Base-by-base conservation (phyloP, 2,797 vertebrate species). In the Microhierax caerulescens region DNA sequence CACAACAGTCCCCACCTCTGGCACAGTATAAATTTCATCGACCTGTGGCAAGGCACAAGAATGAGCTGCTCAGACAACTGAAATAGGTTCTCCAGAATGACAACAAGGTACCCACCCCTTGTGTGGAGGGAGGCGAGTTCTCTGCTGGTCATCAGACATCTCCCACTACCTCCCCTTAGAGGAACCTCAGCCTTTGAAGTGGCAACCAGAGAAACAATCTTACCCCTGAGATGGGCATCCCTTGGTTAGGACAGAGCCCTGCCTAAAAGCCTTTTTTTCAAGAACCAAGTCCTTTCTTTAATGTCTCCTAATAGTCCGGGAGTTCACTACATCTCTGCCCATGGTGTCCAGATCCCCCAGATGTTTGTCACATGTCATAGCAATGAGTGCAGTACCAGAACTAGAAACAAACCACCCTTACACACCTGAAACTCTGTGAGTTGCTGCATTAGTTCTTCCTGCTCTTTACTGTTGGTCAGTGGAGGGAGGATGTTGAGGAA, bases 401-500 rank as follows among this genome's bases (percentile, higher is more conserved):
- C 30, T 36, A 27, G 36, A 92, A 94, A 51, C 27, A 67, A 93
- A 68, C 15, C 34, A 48, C 15, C 28, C 28, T 39, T 64, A 88
- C 51, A 0, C 79, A 99, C 99, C 99, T 99, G 99, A 96, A 99
- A 99, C 97, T 99, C 99, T 0, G 99, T 99, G 68, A 99, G 98
- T 96, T 99, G 99, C 92, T 99, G 99, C 99, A 99, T 99, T 43
- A 99, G 98, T 91, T 99, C 99, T 94, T 99, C 99, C 95, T 99
- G 99, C 94, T 99, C 99, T 96, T 99, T 99, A 97, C 99, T 99
- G 98, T 99, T 99, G 97, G 99, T 99, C 53, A 99, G 98, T 11
- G 99, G 99, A n/a, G 99, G 99, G 70, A 99, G 98, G 91, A 99
- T 99, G 88, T 99, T 99, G 96, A 99, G 98, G 97, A 99, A 99